Conservation (phyloP, 2,113 vertebrate species). For the Gobio gobio region DNA sequence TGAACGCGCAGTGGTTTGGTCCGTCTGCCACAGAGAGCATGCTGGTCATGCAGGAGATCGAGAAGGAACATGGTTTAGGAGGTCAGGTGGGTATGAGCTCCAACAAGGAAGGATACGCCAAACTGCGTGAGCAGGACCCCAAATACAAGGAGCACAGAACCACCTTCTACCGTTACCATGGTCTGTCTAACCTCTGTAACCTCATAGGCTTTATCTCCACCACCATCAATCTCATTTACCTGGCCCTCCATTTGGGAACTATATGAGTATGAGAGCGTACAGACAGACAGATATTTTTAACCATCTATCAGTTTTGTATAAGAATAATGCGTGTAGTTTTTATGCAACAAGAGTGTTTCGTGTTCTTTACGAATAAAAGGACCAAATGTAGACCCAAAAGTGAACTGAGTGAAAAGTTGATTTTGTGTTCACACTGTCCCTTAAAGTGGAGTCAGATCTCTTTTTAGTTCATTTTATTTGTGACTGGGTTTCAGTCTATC, state of each 20-base stretch:
- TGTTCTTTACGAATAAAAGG: neutral
- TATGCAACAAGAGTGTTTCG: neutral
- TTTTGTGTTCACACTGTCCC: neutral
- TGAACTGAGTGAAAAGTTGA: neutral
- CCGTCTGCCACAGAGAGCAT: slow-evolving; percentile 74
- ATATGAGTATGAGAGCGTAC: slow-evolving; percentile 65
- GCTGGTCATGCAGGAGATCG: slow-evolving; percentile 79
- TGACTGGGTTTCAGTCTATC: no score
- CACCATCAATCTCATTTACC: slow-evolving; percentile 77
- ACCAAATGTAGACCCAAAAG: neutral
- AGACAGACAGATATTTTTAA: neutral
- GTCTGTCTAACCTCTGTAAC: slow-evolving; percentile 83
- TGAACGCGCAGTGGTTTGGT: slow-evolving; percentile 83
- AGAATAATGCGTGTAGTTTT: neutral
- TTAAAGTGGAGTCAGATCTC: neutral
- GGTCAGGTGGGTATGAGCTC: slow-evolving; percentile 72
- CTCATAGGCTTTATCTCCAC: slow-evolving; percentile 80
- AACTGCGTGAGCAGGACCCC: slow-evolving; percentile 82
- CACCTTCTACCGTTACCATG: slow-evolving; percentile 81
- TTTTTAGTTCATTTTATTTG: neutral
- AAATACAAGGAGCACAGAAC: slow-evolving; percentile 77
- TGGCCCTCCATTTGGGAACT: slow-evolving; percentile 77
- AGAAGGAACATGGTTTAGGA: slow-evolving; percentile 83
- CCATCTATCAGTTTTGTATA: neutral
- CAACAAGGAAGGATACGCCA: slow-evolving; percentile 77